Evolutionary conservation across 2,888 invertebrate genomes (phyloP).

Genomic region (Eucera pruinosa): DNA sequence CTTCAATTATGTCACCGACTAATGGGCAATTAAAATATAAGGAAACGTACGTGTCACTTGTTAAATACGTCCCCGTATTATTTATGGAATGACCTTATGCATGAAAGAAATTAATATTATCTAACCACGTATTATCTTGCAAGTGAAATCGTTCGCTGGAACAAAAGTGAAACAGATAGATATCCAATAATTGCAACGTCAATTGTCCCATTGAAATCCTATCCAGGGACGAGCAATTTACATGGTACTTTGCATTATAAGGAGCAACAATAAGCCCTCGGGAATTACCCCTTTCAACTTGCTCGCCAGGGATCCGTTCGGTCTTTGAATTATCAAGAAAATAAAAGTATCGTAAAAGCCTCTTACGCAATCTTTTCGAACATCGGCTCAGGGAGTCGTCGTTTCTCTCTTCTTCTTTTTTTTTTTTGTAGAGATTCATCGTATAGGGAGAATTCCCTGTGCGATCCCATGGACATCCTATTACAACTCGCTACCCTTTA

Average conservation of each 20-base stretch:
- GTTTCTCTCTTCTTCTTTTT: too few species aligned
- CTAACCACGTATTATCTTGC: background rate
- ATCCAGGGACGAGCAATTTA: too few species aligned
- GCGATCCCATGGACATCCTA: slow-evolving; percentile 24
- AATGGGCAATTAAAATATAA: background rate
- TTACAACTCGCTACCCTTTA: slow-evolving; percentile 20
- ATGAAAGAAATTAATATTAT: background rate
- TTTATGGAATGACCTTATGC: background rate
- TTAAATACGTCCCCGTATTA: too few species aligned
- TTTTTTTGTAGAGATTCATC: too few species aligned
- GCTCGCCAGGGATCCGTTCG: background rate
- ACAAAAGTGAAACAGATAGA: background rate
- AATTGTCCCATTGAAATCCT: background rate
- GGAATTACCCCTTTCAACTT: background rate
- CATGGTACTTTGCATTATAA: background rate
- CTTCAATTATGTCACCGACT: background rate
- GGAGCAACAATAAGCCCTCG: background rate
- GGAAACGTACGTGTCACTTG: too few species aligned
- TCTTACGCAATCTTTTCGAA: slow-evolving; percentile 13
- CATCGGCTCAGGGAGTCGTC: slow-evolving; percentile 18
- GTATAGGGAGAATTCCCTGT: background rate
- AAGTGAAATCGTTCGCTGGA: background rate
- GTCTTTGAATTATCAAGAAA: background rate
- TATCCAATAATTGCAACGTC: background rate
- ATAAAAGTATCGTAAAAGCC: slow-evolving; percentile 5